Base-by-base conservation (phyloP, 2,888 invertebrate species). In the Troides helena region DNA sequence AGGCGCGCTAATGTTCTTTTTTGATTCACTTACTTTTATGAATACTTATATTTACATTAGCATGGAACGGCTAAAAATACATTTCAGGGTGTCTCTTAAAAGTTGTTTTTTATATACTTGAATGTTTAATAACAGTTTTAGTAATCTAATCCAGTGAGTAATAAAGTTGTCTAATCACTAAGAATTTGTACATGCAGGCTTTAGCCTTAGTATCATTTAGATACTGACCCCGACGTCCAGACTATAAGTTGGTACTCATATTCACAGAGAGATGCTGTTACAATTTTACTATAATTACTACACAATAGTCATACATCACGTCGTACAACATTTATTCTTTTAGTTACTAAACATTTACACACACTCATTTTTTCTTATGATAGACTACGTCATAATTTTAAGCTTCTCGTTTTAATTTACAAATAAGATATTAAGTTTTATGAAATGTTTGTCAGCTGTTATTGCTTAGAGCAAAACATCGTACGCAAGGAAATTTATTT, bases 1-100 rank as follows among this genome's bases (percentile, higher is more conserved):
- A 43, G 58, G 69, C 59, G 59, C 59, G 66, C 6, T 59, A 50
- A 60, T 63, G 66, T 70, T 66, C 57, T 67, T 50, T 70, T 67
- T 59, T 59, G 56, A 39, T 53, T 56, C 66, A 56, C 39, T 59
- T 88, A 88, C 86, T 90, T 87, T 86, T 86, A 90, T 92, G 92
- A 90, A 92, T 92, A 90, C 91, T 92, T 91, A 91, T 91, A 88
- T 80, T 74, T 75, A 74, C 81, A 83, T 81, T 84, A 84, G 80
- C 84, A 82, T 83, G 84, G 84, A 87, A 87, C 84, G 82, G 81
- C 30, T 30, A 25, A 23, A 53, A 30, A 5, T 4, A 60, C 50
- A 17, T 50, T 46, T 50, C 60, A 23, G 30, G n/a, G 21, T 6
- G 0, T 21, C 57, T 57, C 2, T 57, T 21, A 7, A 57, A 57